Percentiles rank a stretch among this genome's conserved stretches.
These are phyloP conservation scores for Microcebus murinus DNA, from an alignment of 2,113 vertebrate genomes.

Conservation along the genomic window DNA sequence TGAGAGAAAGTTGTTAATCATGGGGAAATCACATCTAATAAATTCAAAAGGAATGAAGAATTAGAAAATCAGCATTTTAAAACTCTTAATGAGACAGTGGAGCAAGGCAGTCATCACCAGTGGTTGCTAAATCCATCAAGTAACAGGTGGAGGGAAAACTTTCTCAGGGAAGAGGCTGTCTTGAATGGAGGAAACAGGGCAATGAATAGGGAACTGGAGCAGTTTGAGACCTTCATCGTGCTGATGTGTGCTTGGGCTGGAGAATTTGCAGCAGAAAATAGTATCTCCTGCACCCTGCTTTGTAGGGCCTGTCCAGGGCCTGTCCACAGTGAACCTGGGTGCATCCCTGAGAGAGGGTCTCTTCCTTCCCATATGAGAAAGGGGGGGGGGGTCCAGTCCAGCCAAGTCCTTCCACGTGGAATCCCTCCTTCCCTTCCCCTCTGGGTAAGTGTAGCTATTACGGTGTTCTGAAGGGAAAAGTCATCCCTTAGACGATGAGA, in stretches of 20 bases:
- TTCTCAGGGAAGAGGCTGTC: background rate
- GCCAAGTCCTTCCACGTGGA: background rate
- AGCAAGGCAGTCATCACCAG: background rate
- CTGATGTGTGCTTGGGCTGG: background rate
- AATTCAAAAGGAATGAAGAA: conserved; percentile 39
- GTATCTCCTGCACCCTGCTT: background rate
- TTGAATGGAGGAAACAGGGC: background rate
- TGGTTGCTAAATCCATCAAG: background rate
- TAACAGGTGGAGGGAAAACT: background rate
- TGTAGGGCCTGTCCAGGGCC: background rate
- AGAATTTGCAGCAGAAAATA: background rate
- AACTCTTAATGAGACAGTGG: background rate
- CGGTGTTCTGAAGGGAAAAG: background rate
- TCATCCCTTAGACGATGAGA: background rate
- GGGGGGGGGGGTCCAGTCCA: background rate
- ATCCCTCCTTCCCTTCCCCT: background rate
- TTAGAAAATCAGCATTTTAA: conserved; percentile 42
- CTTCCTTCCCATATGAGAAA: background rate
- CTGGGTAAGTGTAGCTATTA: background rate
- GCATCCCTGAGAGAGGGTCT: background rate
- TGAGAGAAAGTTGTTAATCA: conserved; percentile 66
- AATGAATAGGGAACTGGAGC: background rate
- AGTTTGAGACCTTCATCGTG: background rate
- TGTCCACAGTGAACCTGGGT: background rate
- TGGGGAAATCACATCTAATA: conserved; percentile 50